Evolutionary conservation across 2,797 vertebrate genomes (phyloP).

Genomic region (Zalophus californianus): DNA sequence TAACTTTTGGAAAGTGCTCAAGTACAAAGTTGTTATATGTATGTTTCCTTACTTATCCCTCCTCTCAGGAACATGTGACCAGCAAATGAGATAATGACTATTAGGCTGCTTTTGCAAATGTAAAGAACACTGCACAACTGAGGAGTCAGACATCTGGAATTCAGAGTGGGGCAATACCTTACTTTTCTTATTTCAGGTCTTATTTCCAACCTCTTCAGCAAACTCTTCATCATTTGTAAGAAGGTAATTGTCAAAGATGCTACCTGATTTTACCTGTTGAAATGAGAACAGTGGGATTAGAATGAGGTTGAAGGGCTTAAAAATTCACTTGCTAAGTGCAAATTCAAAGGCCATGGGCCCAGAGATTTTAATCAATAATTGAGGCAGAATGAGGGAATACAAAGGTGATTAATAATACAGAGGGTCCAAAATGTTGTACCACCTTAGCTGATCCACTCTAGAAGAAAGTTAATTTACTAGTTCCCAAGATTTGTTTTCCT

Average conservation of each 20-base stretch:
- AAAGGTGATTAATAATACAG: slow-evolving; percentile 14
- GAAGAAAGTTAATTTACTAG: background rate
- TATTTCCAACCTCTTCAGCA: slow-evolving; percentile 91
- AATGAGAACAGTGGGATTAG: slow-evolving; percentile 51
- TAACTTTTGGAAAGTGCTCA: slow-evolving; percentile 46
- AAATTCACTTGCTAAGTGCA: slow-evolving; percentile 30
- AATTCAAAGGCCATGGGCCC: background rate
- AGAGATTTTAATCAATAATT: slow-evolving; percentile 42
- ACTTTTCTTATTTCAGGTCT: slow-evolving; percentile 91
- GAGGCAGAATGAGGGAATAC: background rate
- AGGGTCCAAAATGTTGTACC: background rate
- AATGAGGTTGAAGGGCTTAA: background rate
- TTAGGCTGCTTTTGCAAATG: slow-evolving; percentile 51
- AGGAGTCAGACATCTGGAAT: background rate
- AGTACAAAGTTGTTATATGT: background rate
- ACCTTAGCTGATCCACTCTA: background rate
- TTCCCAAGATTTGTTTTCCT: background rate
- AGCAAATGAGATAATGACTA: background rate
- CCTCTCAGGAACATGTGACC: background rate
- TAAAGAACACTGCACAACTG: background rate
- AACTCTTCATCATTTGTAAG: slow-evolving; percentile 91
- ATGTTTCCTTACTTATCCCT: background rate
- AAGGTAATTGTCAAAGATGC: slow-evolving; percentile 94
- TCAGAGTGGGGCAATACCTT: slow-evolving; percentile 19
- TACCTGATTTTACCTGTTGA: slow-evolving; percentile 92